Percentiles rank a stretch among this genome's conserved stretches.
Conservation (phyloP, 2,797 vertebrate genomes). For the Peromyscus nudipes region DNA sequence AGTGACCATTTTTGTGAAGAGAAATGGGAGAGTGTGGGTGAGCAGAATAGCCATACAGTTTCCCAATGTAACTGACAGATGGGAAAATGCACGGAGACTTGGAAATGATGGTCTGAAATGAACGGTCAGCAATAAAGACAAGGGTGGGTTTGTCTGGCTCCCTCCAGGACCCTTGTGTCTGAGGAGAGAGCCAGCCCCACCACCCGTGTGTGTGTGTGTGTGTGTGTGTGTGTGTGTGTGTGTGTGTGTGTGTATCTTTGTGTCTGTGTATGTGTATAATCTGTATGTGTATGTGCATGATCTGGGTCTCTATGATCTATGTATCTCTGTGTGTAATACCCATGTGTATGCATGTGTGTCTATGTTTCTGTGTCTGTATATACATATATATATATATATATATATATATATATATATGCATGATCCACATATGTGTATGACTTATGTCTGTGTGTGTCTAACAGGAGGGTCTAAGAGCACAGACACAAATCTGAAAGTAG, state of each 20-base stretch:
- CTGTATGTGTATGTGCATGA: not conserved
- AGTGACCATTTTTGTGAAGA: not conserved
- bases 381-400: not conserved
- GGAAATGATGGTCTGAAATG: not conserved
- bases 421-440: not conserved
- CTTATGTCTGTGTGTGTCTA: not conserved
- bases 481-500: not conserved
- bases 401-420: not conserved
- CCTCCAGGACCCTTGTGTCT: not conserved
- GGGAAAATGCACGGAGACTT: not conserved
- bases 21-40: not conserved
- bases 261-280: not conserved
- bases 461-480: not conserved
- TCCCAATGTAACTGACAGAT: not conserved
- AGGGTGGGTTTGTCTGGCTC: not conserved
- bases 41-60: not conserved
- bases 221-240: not conserved
- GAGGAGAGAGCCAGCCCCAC: not conserved
- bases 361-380: not conserved
- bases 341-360: not conserved
- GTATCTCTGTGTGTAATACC: not conserved
- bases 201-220: not conserved
- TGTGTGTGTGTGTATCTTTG: not conserved
- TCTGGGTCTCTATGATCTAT: not conserved
- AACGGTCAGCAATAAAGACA: not conserved